Evolutionary conservation across 2,113 vertebrate species (phyloP).

Genomic region (Corythoichthys haematopterus): DNA sequence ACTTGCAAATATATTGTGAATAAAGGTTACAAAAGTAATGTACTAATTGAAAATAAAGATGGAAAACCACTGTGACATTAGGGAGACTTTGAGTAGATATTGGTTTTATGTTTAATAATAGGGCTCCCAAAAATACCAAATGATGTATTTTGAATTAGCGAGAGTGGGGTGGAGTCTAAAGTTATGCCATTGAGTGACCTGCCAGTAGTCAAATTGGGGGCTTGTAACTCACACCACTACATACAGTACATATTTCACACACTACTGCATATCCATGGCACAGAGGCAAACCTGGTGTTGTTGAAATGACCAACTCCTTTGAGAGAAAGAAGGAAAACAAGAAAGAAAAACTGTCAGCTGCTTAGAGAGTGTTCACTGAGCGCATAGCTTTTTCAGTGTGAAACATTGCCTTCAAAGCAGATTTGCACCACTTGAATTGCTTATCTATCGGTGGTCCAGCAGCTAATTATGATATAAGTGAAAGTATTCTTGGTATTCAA

Average conservation of each 20-base stretch:
- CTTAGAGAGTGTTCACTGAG: background rate
- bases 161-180: too few species aligned
- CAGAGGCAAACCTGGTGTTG: slow-evolving; percentile 54
- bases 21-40: too few species aligned
- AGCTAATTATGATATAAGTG: slow-evolving; percentile 13
- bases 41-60: too few species aligned
- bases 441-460: background rate
- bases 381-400: background rate
- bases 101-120: too few species aligned
- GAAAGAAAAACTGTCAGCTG: slow-evolving; percentile 27
- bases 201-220: background rate
- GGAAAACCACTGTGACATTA: too few species aligned
- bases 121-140: too few species aligned
- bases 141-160: too few species aligned
- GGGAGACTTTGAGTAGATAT: too few species aligned
- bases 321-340: slow-evolving; percentile 31
- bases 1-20: too few species aligned
- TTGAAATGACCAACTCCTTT: slow-evolving; percentile 51
- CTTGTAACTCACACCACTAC: slow-evolving; percentile 52
- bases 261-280: slow-evolving; percentile 20
- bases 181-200: background rate
- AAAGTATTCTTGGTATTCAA: slow-evolving; percentile 9
- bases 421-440: slow-evolving; percentile 32
- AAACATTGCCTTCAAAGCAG: slow-evolving; percentile 17
- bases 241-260: slow-evolving; percentile 45